A percentile compares a stretch with the other conserved stretches of the same genome.
Conservation (phyloP, 2,888 invertebrate genomes). For the Frankliniella fusca region DNA sequence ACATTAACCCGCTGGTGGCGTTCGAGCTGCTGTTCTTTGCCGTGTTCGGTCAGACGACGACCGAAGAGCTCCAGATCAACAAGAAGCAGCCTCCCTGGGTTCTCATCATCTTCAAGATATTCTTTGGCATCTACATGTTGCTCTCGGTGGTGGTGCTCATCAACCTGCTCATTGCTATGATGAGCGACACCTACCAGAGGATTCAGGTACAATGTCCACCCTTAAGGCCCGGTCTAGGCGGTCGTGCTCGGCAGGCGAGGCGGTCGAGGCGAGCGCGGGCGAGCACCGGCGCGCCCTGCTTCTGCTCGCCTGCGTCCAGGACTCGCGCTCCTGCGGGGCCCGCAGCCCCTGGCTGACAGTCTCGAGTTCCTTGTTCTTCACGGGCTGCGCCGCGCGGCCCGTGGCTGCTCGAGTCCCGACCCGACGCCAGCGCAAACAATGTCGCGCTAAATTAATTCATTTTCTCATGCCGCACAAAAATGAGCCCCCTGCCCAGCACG, state of each 20-base stretch:
- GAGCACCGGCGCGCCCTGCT: too few species aligned
- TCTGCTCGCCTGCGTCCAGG: too few species aligned
- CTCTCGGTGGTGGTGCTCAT: slow-evolving; percentile 97
- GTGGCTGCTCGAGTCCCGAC: too few species aligned
- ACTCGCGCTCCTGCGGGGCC: neutral
- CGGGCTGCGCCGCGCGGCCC: too few species aligned
- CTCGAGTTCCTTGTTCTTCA: too few species aligned
- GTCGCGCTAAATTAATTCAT: too few species aligned
- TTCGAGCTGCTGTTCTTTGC: slow-evolving; percentile 98
- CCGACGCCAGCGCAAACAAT: too few species aligned
- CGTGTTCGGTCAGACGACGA: slow-evolving; percentile 90
- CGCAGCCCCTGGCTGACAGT: too few species aligned
- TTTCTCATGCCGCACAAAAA: too few species aligned
- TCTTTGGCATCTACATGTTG: slow-evolving; percentile 96
- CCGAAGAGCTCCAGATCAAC: slow-evolving; percentile 73
- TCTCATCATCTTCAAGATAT: slow-evolving; percentile 79
- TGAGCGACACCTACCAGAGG: slow-evolving; percentile 99
- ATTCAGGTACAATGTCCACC: slow-evolving; percentile 64
- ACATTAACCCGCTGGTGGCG: slow-evolving; percentile 84
- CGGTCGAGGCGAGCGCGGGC: too few species aligned
- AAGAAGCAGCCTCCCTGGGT: slow-evolving; percentile 74
- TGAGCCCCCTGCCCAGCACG: neutral
- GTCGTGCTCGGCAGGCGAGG: too few species aligned
- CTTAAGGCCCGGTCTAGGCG: neutral
- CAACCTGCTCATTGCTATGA: slow-evolving; percentile 99